Conservation (phyloP, 2,113 vertebrate species). For the Emydocephalus ijimae region DNA sequence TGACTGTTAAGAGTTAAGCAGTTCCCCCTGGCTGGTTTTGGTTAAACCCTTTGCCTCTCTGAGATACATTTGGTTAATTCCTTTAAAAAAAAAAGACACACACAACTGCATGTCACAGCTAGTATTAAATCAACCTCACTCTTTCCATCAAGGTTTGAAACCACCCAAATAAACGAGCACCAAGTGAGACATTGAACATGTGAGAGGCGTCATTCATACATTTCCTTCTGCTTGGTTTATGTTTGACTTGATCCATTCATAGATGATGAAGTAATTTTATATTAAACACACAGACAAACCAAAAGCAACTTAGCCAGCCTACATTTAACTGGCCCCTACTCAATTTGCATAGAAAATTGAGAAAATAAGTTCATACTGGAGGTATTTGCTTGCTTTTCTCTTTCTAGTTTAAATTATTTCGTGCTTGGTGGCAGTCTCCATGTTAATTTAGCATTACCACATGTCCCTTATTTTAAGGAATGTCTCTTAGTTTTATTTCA, state of each 20-base stretch:
- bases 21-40: neutral
- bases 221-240: slow-evolving; percentile 56
- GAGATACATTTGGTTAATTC: neutral
- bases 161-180: slow-evolving; percentile 64
- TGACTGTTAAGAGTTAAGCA: neutral
- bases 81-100: slow-evolving; percentile 11
- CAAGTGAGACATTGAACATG: slow-evolving; percentile 59
- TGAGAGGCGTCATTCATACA: slow-evolving; percentile 63
- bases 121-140: slow-evolving; percentile 46
- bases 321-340: slow-evolving; percentile 45
- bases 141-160: slow-evolving; percentile 63
- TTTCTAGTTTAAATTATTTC: neutral
- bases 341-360: slow-evolving; percentile 35
- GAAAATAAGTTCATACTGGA: slow-evolving; percentile 38
- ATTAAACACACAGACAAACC: slow-evolving; percentile 46
- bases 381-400: slow-evolving; percentile 35
- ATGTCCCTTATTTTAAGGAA: neutral
- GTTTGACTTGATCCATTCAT: slow-evolving; percentile 59
- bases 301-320: slow-evolving; percentile 39
- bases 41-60: neutral
- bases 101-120: slow-evolving; percentile 18
- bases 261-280: slow-evolving; percentile 61
- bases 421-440: neutral
- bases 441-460: neutral
- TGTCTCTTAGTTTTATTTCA: neutral